Evolutionary conservation across 2,113 vertebrate genomes (phyloP), one percentile per base, ranked within the genome.

Genomic region (Pimephales promelas): DNA sequence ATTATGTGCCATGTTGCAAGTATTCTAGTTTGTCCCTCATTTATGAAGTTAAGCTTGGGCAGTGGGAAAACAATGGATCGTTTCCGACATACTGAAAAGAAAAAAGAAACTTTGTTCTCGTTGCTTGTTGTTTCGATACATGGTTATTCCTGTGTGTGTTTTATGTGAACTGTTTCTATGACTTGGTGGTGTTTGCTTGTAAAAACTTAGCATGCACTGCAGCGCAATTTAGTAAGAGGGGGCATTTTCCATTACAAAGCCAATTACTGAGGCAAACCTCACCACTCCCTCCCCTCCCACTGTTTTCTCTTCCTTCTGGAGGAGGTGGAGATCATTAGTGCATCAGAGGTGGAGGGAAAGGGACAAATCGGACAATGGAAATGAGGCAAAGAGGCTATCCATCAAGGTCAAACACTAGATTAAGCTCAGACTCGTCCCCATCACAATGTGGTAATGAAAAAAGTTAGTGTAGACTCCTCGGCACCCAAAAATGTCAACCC

Each of bases 401-500:
- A 34, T 61, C 14, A 70, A 61, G 56, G 73, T 82, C 73, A 64
- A 62, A 70, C 59, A 61, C 52, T 76, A 43, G 61, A 71, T 84
- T 79, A 86, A 81, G 49, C 71, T 73, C 14, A 82, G 56, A 72
- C 56, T 26, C 40, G 47, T 76, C 34, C 52, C 81, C 89, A 86
- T 88, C 85, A n/a, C 31, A 78, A 16, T 45, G 40, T 45, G 40
- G 22, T 45, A 71, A 26, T 45, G 40, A 40, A 71, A 71, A 45
- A 62, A 49, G 88, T 84, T 49, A 24, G 22, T n/a, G 71, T 10
- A 96, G 95, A 95, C 95, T 92, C 88, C 84, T 90, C 90, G 95
- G 94, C 95, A 94, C 94, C 94, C 92, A 86, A 49, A 93, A 95
- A 95, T 95, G 89, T 94, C 92, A 93, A 92, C 93, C 92, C 94